phyloP scores from a whole-genome alignment of 2,888 invertebrate genomes.

The Harpagoxenus sublaevis region DNA sequence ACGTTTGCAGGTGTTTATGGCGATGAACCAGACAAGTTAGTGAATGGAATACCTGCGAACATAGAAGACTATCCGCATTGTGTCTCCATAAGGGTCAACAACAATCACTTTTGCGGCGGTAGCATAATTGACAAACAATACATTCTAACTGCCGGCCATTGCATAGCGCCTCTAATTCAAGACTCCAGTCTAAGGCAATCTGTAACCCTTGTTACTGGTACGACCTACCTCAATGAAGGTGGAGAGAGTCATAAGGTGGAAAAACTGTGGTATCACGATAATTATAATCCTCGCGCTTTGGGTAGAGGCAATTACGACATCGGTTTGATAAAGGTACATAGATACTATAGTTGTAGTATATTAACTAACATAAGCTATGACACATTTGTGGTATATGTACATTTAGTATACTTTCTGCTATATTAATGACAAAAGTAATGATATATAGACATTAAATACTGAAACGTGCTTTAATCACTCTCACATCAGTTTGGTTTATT shows the following conservation, averaged over 20 bases:
- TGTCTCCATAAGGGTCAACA: not conserved
- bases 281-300: not conserved
- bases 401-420: not conserved
- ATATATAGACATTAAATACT: not conserved
- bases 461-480: not conserved
- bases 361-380: not conserved
- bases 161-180: not conserved
- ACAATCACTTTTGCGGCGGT: conserved; percentile 34
- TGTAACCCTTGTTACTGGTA: not conserved
- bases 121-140: not conserved
- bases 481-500: not conserved
- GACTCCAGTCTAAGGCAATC: not conserved
- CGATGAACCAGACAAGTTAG: conserved; percentile 39
- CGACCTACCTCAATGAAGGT: not conserved
- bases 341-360: too few relatives aligned
- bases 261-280: not conserved
- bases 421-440: not conserved
- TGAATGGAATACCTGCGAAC: not conserved
- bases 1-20: not conserved
- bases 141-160: conserved; percentile 43
- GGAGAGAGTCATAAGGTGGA: not conserved
- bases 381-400: not conserved
- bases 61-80: conserved; percentile 3
- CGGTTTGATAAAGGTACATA: not conserved
- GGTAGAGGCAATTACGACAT: not conserved